Base-by-base conservation (phyloP, 2,888 invertebrate genomes). In the Eupeodes latifasciatus region DNA sequence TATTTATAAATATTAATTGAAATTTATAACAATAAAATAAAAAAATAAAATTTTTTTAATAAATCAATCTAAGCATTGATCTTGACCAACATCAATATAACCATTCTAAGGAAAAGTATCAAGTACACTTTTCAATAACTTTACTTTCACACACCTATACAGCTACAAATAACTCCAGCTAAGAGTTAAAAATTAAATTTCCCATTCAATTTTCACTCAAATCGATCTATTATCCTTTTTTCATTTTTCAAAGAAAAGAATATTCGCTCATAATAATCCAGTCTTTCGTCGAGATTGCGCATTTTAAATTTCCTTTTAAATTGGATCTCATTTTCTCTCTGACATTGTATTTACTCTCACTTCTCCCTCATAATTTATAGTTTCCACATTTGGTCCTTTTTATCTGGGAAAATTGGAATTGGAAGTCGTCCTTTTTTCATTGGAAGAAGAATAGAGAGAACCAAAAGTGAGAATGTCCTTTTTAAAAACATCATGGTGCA, bases 391-490 rank as follows among this genome's bases (percentile, higher is more conserved):
- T 4, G 12, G 47, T 59, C 59, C 19, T 59, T 47, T 72, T 49
- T 47, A 27, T 59, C 44, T 59, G 14, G 57, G 57, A 47, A 57
- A 27, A 47, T 10, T 72, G 55, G 57, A 57, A 71, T 34, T 27
- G 27, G 27, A 57, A 10, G 57, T 27, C 27, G 71, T 57, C 71
- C 80, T 72, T 61, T 72, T 61, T 87, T 64, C 61, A 7, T 12
- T 44, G 40, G 72, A 40, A 80, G 27, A 36, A 59, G 12, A 59
- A 19, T 6, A 34, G 34, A 74, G 5, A 40, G 51, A 47, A 44
- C 44, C 55, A 14, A 40, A n/a, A 19, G 34, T 53, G 14, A 78
- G 79, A 81, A 80, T 61, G n/a, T 67, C 74, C 82, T 57, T 19
- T 36, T 67, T 55, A 40, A 40, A 40, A 40, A 40, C 9, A 9